Evolutionary conservation across 2,797 vertebrate species (phyloP).

Genomic region (Pangasius krempfi): DNA sequence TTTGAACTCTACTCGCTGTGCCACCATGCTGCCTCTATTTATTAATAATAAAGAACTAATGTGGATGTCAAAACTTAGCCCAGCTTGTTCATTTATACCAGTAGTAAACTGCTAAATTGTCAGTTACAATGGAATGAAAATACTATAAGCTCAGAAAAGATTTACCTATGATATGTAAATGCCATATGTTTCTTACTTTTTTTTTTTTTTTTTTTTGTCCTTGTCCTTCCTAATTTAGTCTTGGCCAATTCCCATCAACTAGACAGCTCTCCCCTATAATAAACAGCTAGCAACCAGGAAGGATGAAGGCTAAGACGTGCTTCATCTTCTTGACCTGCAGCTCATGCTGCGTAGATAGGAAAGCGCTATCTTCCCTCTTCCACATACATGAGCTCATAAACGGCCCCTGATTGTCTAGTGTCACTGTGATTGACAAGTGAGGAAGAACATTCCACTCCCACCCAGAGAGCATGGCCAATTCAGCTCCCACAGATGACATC

Average conservation of each 20-base stretch:
- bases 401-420: not conserved
- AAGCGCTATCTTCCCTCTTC: not conserved
- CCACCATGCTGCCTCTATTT: not conserved
- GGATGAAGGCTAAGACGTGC: not conserved
- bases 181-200: not conserved
- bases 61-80: not conserved
- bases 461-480: not conserved
- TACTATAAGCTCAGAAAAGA: not conserved
- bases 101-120: not conserved
- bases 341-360: not conserved
- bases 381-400: not conserved
- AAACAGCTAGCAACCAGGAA: not conserved
- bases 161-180: not conserved
- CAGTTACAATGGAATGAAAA: not conserved
- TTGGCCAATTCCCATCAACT: not conserved
- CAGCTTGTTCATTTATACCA: not conserved
- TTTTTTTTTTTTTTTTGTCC: not conserved
- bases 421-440: not conserved
- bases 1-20: not conserved
- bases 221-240: not conserved
- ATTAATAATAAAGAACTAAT: not conserved
- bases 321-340: not conserved
- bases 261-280: not conserved
- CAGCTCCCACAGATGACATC: not conserved
- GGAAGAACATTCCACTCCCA: no score